Base-by-base conservation (phyloP, 64 coral and sea anemone genomes). In the Montipora efflorescens region DNA sequence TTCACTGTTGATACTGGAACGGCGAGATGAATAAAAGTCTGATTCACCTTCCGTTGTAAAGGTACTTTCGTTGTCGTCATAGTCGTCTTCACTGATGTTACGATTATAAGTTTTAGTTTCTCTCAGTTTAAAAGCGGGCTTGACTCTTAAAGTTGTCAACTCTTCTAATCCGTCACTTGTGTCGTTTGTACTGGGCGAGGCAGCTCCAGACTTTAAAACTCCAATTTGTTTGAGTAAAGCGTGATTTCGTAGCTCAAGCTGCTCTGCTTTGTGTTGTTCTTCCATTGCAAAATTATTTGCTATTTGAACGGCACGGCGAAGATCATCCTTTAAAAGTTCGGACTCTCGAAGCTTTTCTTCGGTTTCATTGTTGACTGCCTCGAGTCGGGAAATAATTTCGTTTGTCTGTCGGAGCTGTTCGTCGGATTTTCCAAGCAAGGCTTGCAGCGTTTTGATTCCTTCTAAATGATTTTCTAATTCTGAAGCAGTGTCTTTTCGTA, bases 231-330 rank as follows among this genome's bases (percentile, higher is more conserved):
- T 77, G 48, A 94, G 22, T 6, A 94, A 62, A 10, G 82, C 69
- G 12, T 94, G 61, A 83, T 74, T 94, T 67, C 76, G 78, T 76
- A 83, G 78, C 51, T 62, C 43, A 19, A 90, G 48, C 5, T 73
- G 7, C 5, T 71, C 73, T 21, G 83, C 48, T 48, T 90, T 90
- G 21, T 90, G 64, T 76, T 80, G 62, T 64, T 94, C 93, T 21
- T 94, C 93, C 53, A 82, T 78, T 19, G 93, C 93, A 50, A 88
- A 94, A 47, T 83, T 94, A 57, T 94, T 89, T 21, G 93, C 76
- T 58, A 94, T 94, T 16, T 82, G 77, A 22, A 94, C 93, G 19
- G 93, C 93, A 3, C 59, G 78, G 22, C 93, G 93, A 13, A 94
- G 67, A 68, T 94, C 93, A 12, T 84, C 87, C 23, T 83, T 77